Evolutionary conservation across 2,888 invertebrate genomes (phyloP).

Genomic region (Cremastinae sp.): DNA sequence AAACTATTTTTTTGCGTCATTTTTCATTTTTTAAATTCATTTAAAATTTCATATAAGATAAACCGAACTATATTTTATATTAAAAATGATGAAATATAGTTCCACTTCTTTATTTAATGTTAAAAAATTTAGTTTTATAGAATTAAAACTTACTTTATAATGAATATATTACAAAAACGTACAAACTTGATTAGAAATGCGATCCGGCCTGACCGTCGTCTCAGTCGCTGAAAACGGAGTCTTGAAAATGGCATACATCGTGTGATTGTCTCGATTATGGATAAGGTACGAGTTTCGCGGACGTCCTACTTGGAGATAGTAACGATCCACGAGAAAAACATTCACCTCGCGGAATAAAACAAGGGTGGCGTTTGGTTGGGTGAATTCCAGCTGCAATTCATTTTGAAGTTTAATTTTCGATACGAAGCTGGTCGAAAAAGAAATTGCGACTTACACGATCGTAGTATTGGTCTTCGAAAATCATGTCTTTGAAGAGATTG

Average conservation of each 20-base stretch:
- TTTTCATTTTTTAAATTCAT: no score
- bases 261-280: constrained; percentile 49
- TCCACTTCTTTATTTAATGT: no score
- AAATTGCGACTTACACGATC: constrained; percentile 57
- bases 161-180: constrained; percentile 30
- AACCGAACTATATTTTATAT: no score
- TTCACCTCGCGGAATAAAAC: constrained; percentile 63
- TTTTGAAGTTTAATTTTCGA: background rate
- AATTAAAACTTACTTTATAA: no score
- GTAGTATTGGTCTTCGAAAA: constrained; percentile 62
- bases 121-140: no score
- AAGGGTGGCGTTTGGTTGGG: constrained; percentile 59
- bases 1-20: no score
- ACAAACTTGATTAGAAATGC: constrained; percentile 61
- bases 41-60: no score
- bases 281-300: constrained; percentile 56
- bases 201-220: constrained; percentile 56
- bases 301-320: constrained; percentile 61
- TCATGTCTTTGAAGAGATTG: constrained; percentile 58
- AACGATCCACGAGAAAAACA: constrained; percentile 62
- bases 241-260: constrained; percentile 55
- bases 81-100: no score
- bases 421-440: background rate
- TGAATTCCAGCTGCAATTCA: constrained; percentile 60
- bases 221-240: constrained; percentile 56